Base-by-base conservation (phyloP, 2,113 vertebrate species). In the Sterrhoptilus dennistouni region DNA sequence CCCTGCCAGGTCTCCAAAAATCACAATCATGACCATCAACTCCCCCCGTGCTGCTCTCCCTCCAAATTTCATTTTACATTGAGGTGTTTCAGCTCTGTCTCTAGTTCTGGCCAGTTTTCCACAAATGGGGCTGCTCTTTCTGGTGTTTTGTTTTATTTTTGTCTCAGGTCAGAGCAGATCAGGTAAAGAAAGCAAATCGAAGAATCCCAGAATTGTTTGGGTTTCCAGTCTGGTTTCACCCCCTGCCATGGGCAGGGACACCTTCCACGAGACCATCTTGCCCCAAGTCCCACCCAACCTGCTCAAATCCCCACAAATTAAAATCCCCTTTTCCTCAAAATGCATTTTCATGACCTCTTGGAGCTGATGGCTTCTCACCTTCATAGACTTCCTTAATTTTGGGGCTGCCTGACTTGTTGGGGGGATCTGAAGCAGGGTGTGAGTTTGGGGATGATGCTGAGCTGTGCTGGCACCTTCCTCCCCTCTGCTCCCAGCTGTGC, bases 11-110 rank as follows among this genome's bases (percentile, higher is more conserved):
- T 42, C 54, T 27, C 70, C 70, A 36, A 28, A 69, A 70, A 27
- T 22, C n/a, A 5, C 5, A 7, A 4, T 9, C 49, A 1, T 0
- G 14, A 59, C 17, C 49, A 29, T 9, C 31, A 14, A 2, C 38
- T 9, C 2, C 14, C 16, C 35, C 38, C 7, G 4, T 8, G 3
- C 16, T 72, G 76, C 44, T 13, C 33, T 25, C 17, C 14, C 59
- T 10, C 11, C 42, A 12, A 23, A 66, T 38, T 50, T n/a, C 2
- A 38, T 57, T 90, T 50, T 75, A 2, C 66, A 12, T 29, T 15
- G 81, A 45, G 36, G 0, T 69, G 42, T 59, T 94, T 54, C 59
- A 77, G 78, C 9, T 86, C 40, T 64, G 2, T 36, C n/a, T 85
- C 50, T 3, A 45, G 28, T 57, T 85, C 54, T 59, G 59, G 24